Evolutionary conservation across 2,797 vertebrate genomes (phyloP), one percentile per base, ranked within the genome.

Genomic region (Gallinago stenura): DNA sequence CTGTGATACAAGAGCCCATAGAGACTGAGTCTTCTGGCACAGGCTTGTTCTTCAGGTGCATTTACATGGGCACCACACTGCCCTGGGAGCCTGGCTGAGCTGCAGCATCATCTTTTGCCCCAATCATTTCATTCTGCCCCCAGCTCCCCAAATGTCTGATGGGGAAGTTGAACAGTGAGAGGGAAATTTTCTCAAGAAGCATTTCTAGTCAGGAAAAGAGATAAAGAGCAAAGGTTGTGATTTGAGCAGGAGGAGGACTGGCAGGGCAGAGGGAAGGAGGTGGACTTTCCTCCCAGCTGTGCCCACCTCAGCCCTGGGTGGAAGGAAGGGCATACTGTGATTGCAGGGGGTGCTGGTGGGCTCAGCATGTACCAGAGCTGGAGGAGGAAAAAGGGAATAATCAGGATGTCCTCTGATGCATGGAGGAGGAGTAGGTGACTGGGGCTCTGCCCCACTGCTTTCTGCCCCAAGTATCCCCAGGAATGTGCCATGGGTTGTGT

Each of bases 31-130:
- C 26, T 50, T 39, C 19, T 69, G 61, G 17, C 31, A 8, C 0
- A 1, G 39, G 6, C 26, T 82, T 7, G 17, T n/a, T 57, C 62
- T n/a, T 45, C 0, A 0, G 7, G 46, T 25, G 50, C 5, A 7
- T 12, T 54, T 46, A 15, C 39, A 24, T 13, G 33, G 57, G 73
- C 24, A 14, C n/a, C 2, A 4, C 21, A 8, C 30, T 0, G 0
- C 5, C 37, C 19, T 19, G 26, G 33, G 56, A 24, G 56, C 50
- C 37, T 3, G 0, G 16, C 33, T 50, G 31, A 41, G 60, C 41
- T 33, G 19, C 19, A 28, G 48, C 31, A 11, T 22, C 46, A 6
- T 18, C 2, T 1, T 60, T 60, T 61, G 19, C 20, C 12, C 46
- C 21, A 48, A 12, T 24, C 21, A 21, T 48, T 48, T 48, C 46